These are phyloP conservation scores for Anoplius nigerrimus DNA, from an alignment of 2,888 invertebrate genomes.

Conservation along the genomic window DNA sequence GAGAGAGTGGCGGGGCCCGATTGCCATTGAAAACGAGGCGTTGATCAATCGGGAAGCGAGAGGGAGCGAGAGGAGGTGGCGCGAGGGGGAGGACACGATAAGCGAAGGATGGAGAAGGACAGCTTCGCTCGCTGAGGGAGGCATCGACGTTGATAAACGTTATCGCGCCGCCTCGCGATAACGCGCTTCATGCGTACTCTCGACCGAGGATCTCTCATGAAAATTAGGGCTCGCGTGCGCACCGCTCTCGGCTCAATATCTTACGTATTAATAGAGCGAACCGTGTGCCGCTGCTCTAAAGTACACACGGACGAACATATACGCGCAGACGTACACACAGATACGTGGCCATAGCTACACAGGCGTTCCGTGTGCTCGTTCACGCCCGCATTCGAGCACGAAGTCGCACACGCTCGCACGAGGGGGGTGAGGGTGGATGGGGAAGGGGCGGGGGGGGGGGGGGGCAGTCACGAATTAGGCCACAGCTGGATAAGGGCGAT, in stretches of 20 bases:
- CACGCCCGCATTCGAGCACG: not conserved
- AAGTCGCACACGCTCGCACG: not conserved
- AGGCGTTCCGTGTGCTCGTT: not conserved
- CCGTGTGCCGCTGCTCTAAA: conserved; percentile 25
- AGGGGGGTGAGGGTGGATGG: not conserved
- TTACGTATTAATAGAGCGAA: conserved; percentile 52
- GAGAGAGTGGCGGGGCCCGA: not conserved
- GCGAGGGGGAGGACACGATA: not conserved
- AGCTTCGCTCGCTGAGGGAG: not conserved
- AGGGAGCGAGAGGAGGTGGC: not conserved
- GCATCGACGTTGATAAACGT: not conserved
- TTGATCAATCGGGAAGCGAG: not conserved
- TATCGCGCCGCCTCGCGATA: conserved; percentile 21
- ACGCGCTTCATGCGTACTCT: conserved; percentile 4
- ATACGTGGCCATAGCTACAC: not conserved
- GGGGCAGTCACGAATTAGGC: conserved; percentile 51
- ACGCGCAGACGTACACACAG: not conserved
- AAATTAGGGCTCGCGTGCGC: conserved; percentile 54
- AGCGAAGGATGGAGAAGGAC: no score
- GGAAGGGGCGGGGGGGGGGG: not conserved
- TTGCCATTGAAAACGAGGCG: conserved; percentile 1
- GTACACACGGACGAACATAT: conserved; percentile 14
- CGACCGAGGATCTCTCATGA: conserved; percentile 14
- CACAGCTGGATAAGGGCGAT: conserved; percentile 57
- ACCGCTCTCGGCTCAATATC: conserved; percentile 38